A percentile compares a stretch with the other conserved stretches of the same genome.
Evolutionary conservation across 1,140 invertebrate genomes (phyloP).

Genomic region (Mactra quadrangularis): DNA sequence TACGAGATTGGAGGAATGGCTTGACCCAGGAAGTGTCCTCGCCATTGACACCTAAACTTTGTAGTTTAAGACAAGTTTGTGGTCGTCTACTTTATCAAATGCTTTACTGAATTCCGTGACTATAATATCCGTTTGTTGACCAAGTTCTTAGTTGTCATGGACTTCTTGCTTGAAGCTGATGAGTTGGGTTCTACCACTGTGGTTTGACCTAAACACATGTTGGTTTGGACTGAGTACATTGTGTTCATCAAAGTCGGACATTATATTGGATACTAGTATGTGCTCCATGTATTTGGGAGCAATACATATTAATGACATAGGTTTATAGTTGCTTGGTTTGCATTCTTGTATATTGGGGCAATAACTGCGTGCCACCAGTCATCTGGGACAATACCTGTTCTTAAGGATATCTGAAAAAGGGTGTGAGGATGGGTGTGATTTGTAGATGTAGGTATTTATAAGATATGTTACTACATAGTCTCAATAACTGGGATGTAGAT

Average conservation of each 20-base stretch:
- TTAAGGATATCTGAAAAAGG: too few relatives aligned
- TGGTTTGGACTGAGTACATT: not conserved
- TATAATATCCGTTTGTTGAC: conserved; percentile 29
- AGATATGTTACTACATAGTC: too few relatives aligned
- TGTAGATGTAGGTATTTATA: too few relatives aligned
- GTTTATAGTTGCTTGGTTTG: conserved; percentile 27
- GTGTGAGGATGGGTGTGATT: too few relatives aligned
- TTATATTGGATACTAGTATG: conserved; percentile 8
- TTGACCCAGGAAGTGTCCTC: too few relatives aligned
- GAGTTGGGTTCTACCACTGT: conserved; percentile 20
- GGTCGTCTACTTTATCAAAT: conserved; percentile 26
- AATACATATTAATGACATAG: conserved; percentile 42
- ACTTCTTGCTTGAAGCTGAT: not conserved
- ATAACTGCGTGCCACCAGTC: conserved; percentile 3
- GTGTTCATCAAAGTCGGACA: not conserved
- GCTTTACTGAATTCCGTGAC: conserved; percentile 26
- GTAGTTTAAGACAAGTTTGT: too few relatives aligned
- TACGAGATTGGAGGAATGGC: too few relatives aligned
- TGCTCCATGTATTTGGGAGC: conserved; percentile 43
- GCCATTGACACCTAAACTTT: too few relatives aligned
- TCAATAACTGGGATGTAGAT: too few relatives aligned
- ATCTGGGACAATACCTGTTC: too few relatives aligned
- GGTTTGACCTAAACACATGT: conserved; percentile 37
- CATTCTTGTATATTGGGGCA: conserved; percentile 62
- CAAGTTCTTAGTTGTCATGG: conserved; percentile 7